Evolutionary conservation across 2,113 vertebrate genomes (phyloP), one percentile per base, ranked within the genome.

Genomic region (Ameiurus melas): DNA sequence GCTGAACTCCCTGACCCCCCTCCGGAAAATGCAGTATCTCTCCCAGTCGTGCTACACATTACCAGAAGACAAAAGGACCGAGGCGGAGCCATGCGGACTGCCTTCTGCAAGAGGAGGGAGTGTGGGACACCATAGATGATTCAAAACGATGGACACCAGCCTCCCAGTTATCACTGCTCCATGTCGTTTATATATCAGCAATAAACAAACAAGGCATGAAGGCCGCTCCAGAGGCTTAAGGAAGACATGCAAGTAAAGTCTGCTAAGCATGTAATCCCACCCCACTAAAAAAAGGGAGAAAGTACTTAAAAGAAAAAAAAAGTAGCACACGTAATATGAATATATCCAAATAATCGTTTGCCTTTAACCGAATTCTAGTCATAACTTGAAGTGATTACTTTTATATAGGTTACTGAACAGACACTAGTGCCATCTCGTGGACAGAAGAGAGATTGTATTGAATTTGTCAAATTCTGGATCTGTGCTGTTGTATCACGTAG

Each of bases 21-120:
- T 75, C 6, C 88, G 90, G 86, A 83, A 92, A 94, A 92, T 86
- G 92, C 91, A 77, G 70, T 83, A 88, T 90, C 89, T 91, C 80
- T 90, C 68, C 90, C 91, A 88, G 87, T 90, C 88, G 84, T 91
- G 90, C 93, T 90, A 94, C 94, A 92, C 91, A 94, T 92, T 94
- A 94, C 91, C 91, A 87, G 89, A 94, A 95, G 94, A 96, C 95
- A 96, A 95, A 95, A 94, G 94, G 90, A 89, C 92, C 89, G 91
- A 90, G 95, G 95, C 90, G 94, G 93, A 93, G 93, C 93, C 92
- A 77, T 94, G 89, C 85, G 91, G 91, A 92, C 90, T 89, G 90
- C 94, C 94, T 95, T 94, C 93, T 95, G 94, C 86, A 90, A 73
- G 86, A 87, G 93, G 90, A 91, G 86, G 58, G 84, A 86, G 85